Base-by-base conservation (phyloP, 2,797 vertebrate species). In the Menidia menidia region DNA sequence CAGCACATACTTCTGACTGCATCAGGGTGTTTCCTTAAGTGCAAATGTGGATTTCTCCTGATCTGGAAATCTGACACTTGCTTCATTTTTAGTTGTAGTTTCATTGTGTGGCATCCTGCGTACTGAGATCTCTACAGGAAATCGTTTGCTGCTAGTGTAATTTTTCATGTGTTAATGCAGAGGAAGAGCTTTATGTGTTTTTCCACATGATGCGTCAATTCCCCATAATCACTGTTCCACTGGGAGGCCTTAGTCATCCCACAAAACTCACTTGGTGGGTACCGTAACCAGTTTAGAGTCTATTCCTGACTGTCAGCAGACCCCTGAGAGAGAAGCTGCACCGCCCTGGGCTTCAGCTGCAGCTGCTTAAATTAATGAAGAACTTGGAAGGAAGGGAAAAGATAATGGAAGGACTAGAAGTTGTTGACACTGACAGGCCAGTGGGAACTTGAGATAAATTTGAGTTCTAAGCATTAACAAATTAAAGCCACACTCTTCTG, bases 381-480 rank as follows among this genome's bases (percentile, higher is more conserved):
- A 80, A 81, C 65, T 78, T 81, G 67, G 79, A 83, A 83, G 80
- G 68, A 82, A 35, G 57, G 67, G 61, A 67, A 65, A 64, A 54
- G 60, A 58, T 57, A 75, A 70, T 53, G 71, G 71, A 76, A 39
- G 60, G 54, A 71, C 71, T 73, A 33, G 15, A 83, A 82, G 71
- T 67, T 80, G 73, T 87, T 85, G 71, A 87, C 57, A 77, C 41
- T 69, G 80, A 60, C 50, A 67, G 64, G 43, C 69, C 67, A 72
- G 55, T 71, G 81, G 83, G 69, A 85, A 57, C 51, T 61, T 82
- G 68, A 73, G 78, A 77, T 71, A 75, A 77, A 81, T 89, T 85
- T 68, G 74, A 80, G 71, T 55, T 55, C 58, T 67, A 18, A 78
- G 61, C 82, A 85, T 91, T 91, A 88, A 77, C 68, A 80, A 82